phyloP scores from a whole-genome alignment of 2,888 invertebrate species.

The Drosophila neoperkinsi region DNA sequence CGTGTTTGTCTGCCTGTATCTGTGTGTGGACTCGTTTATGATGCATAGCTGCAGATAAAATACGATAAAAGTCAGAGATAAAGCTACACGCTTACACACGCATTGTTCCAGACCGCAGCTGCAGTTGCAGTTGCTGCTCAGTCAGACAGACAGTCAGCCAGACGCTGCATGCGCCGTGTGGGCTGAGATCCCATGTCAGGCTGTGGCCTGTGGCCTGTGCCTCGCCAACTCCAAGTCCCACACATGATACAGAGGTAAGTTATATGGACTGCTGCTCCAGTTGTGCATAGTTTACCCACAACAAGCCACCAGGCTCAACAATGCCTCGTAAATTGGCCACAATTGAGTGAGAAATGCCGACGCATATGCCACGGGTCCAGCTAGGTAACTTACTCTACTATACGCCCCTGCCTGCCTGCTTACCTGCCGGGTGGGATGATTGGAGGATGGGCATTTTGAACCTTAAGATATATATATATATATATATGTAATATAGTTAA shows the following conservation, averaged over 20 bases:
- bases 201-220: slow-evolving; percentile 27
- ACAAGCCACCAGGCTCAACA: slow-evolving; percentile 38
- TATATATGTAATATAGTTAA: neutral
- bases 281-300: slow-evolving; percentile 26
- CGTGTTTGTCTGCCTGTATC: slow-evolving; percentile 29
- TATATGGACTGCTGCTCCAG: slow-evolving; percentile 46
- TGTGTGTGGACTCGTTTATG: slow-evolving; percentile 64
- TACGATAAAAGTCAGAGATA: slow-evolving; percentile 67
- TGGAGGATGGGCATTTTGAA: neutral
- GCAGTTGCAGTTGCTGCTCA: slow-evolving; percentile 5
- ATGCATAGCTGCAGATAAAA: slow-evolving; percentile 72
- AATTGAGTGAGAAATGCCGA: slow-evolving; percentile 71
- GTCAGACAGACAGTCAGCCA: slow-evolving; percentile 23
- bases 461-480: neutral
- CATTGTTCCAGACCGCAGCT: slow-evolving; percentile 38
- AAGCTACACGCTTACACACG: slow-evolving; percentile 38
- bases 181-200: slow-evolving; percentile 68
- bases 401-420: neutral
- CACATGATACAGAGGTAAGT: slow-evolving; percentile 57
- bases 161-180: slow-evolving; percentile 48
- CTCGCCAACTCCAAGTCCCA: slow-evolving; percentile 53
- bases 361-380: slow-evolving; percentile 24
- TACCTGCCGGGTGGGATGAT: slow-evolving; percentile 16
- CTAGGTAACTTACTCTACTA: slow-evolving; percentile 6
- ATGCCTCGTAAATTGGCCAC: slow-evolving; percentile 73